These are phyloP conservation scores for Acrocera orbiculus DNA, from an alignment of 2,888 invertebrate genomes.

Conservation along the genomic window DNA sequence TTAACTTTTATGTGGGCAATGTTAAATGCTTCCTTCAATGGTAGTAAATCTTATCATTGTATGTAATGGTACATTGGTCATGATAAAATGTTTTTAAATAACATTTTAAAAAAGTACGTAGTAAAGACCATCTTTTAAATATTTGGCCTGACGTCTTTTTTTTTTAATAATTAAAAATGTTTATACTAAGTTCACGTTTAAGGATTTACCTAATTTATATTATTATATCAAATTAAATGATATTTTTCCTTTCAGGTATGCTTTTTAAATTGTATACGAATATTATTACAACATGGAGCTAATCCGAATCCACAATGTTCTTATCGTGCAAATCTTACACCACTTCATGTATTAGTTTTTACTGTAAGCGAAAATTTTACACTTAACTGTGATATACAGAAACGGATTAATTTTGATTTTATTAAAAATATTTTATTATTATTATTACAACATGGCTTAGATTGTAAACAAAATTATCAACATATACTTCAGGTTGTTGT, in stretches of 20 bases:
- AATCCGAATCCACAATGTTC: conserved; percentile 59
- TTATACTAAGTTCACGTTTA: no score
- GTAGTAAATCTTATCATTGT: no score
- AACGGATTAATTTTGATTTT: conserved; percentile 49
- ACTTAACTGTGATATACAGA: conserved; percentile 46
- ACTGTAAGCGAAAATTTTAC: conserved; percentile 54
- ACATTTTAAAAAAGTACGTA: no score
- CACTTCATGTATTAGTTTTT: conserved; percentile 50
- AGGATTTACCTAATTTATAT: conserved; percentile 4
- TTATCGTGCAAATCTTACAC: conserved; percentile 47
- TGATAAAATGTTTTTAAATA: no score
- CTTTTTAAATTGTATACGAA: conserved; percentile 50
- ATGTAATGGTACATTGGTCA: no score
- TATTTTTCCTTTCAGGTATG: conserved; percentile 36
- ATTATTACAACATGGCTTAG: conserved; percentile 47
- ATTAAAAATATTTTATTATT: conserved; percentile 48
- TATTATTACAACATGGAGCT: conserved; percentile 50
- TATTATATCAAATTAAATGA: not conserved
- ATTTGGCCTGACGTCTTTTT: no score
- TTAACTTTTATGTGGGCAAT: no score
- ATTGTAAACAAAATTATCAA: conserved; percentile 46
- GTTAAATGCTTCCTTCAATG: no score
- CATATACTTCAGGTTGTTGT: conserved; percentile 52
- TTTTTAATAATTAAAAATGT: no score
- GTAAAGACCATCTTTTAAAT: no score